phyloP scores from a whole-genome alignment of 2,888 invertebrate species.

The Pasiphila rectangulata region DNA sequence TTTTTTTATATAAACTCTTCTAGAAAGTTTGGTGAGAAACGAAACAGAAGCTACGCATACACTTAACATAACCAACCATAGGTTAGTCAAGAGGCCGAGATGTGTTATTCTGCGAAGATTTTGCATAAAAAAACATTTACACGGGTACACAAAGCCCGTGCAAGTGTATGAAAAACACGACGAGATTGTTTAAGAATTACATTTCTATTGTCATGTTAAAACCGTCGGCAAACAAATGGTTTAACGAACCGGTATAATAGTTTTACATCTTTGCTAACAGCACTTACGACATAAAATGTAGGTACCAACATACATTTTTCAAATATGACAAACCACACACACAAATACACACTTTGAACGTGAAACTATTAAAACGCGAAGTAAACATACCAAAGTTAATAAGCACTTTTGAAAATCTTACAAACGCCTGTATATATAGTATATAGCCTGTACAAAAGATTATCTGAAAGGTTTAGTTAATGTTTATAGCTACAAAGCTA shows the following conservation, averaged over 20 bases:
- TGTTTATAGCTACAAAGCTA: conserved; percentile 5
- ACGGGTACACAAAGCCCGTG: conserved; percentile 1
- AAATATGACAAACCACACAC: too few relatives aligned
- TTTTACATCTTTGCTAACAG: not conserved
- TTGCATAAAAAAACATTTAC: conserved; percentile 18
- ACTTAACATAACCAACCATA: conserved; percentile 29
- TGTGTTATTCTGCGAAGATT: conserved; percentile 8
- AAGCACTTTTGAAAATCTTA: too few relatives aligned
- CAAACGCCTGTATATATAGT: too few relatives aligned
- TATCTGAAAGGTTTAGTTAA: too few relatives aligned
- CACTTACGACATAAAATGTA: not conserved
- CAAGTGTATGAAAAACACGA: conserved; percentile 2
- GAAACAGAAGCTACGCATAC: conserved; percentile 20
- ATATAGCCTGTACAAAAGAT: too few relatives aligned
- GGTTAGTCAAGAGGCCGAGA: conserved; percentile 18
- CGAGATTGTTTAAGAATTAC: conserved; percentile 10
- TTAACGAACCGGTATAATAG: not conserved
- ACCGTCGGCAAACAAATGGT: conserved; percentile 1
- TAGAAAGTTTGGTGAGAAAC: conserved; percentile 23
- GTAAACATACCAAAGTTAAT: too few relatives aligned
- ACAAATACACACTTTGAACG: too few relatives aligned
- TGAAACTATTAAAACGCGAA: too few relatives aligned
- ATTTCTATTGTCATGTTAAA: conserved; percentile 12
- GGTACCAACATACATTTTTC: too few relatives aligned
- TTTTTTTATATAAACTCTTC: too few relatives aligned